Evolutionary conservation across 2,797 vertebrate genomes (phyloP).

Genomic region (Neostethus bicornis): DNA sequence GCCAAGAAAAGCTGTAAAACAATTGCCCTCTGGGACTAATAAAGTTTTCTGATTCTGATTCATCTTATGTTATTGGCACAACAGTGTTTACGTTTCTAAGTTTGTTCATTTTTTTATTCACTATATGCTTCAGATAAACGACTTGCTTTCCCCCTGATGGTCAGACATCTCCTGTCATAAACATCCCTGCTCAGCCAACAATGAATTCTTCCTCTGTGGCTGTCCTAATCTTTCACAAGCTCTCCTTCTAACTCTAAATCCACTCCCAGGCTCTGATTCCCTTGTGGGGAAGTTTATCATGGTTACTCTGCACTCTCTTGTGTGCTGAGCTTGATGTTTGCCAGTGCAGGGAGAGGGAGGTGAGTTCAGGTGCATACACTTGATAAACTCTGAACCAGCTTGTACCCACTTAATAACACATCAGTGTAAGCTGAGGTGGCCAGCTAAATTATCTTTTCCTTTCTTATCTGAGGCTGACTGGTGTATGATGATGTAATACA

Average conservation of each 20-base stretch:
- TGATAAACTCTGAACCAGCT: conserved; percentile 8
- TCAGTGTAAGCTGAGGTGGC: conserved; percentile 2
- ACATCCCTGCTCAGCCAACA: neutral
- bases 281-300: conserved; percentile 40
- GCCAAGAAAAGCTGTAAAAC: no score
- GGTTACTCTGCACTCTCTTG: conserved; percentile 39
- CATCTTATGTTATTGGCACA: neutral
- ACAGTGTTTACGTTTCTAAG: neutral
- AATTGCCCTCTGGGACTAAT: no score
- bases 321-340: conserved; percentile 44
- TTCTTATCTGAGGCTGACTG: neutral
- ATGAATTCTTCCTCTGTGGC: conserved; percentile 7
- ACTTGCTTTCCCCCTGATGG: neutral
- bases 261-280: conserved; percentile 34
- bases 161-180: neutral
- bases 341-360: conserved; percentile 25
- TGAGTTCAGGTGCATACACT: conserved; percentile 27
- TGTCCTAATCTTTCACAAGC: conserved; percentile 17
- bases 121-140: conserved; percentile 1
- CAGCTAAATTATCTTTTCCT: conserved; percentile 1
- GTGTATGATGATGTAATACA: neutral
- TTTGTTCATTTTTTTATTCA: neutral
- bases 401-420: conserved; percentile 27
- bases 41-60: no score
- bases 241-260: neutral